A percentile compares a stretch with the other conserved stretches of the same genome.
These are phyloP conservation scores for Acestrorhynchus altus DNA, from an alignment of 2,797 vertebrate genomes.

Conservation along the genomic window DNA sequence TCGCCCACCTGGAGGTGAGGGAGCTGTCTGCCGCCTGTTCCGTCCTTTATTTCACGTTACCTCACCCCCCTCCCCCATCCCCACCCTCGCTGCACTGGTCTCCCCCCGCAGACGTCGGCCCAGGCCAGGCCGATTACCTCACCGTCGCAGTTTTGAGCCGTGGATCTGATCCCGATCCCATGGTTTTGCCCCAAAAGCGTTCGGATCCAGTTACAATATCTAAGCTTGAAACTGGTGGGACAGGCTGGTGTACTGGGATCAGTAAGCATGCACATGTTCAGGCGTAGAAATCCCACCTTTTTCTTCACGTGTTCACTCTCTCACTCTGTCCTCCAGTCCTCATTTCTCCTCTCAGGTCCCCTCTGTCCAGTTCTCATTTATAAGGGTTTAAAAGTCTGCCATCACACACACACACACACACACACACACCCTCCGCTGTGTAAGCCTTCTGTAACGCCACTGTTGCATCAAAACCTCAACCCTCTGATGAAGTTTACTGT, in stretches of 20 bases:
- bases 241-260: constrained; percentile 7
- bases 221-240: constrained; percentile 1
- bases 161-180: constrained; percentile 10
- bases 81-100: constrained; percentile 68
- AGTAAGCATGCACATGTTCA: constrained; percentile 38
- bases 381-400: background rate
- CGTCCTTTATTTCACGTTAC: constrained; percentile 72
- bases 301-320: background rate
- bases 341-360: background rate
- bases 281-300: background rate
- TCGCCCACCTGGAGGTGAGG: constrained; percentile 69
- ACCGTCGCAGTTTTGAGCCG: constrained; percentile 61
- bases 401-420: background rate
- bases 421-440: background rate
- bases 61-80: constrained; percentile 74
- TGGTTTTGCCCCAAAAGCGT: background rate
- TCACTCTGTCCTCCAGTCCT: background rate
- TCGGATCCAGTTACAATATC: constrained; percentile 30
- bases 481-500: too few relatives aligned
- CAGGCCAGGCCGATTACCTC: constrained; percentile 74
- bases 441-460: background rate
- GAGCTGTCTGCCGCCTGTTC: constrained; percentile 62
- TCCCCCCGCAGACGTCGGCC: constrained; percentile 68
- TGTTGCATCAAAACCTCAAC: too few relatives aligned
- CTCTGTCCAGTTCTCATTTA: constrained; percentile 9